These are phyloP conservation scores for Rhinella marina DNA, from an alignment of 2,797 vertebrate genomes.

Conservation along the genomic window DNA sequence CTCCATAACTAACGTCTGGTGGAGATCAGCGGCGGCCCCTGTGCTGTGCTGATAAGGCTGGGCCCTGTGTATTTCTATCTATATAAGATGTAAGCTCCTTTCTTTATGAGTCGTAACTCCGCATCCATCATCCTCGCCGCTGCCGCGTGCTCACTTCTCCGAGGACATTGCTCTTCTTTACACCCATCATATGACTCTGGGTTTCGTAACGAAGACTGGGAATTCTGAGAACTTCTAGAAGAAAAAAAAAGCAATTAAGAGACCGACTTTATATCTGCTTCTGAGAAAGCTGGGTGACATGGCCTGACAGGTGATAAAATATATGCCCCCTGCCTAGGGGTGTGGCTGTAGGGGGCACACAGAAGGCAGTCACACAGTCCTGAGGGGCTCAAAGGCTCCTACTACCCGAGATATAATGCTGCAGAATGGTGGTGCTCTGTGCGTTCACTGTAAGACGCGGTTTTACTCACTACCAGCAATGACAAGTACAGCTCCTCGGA, in stretches of 20 bases:
- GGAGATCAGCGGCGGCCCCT: background rate
- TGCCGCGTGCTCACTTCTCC: background rate
- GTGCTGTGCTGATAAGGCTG: background rate
- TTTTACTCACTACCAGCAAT: background rate
- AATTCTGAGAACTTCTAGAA: background rate
- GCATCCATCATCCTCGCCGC: conserved; percentile 13
- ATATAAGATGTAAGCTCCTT: background rate
- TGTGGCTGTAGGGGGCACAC: too few relatives aligned
- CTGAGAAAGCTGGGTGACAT: background rate
- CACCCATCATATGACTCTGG: background rate
- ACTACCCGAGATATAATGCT: background rate
- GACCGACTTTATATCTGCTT: background rate
- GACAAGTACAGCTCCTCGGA: background rate
- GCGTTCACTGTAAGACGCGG: background rate
- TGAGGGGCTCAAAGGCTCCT: too few relatives aligned
- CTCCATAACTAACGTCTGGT: background rate
- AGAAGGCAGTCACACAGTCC: too few relatives aligned
- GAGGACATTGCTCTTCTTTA: background rate
- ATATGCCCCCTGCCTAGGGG: too few relatives aligned
- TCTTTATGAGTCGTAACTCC: background rate
- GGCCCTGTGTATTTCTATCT: background rate
- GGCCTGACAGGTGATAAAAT: too few relatives aligned
- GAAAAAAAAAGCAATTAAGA: background rate
- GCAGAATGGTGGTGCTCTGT: background rate
- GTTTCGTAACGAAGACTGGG: background rate